Percentiles rank a stretch among this genome's conserved stretches.
Conservation (phyloP, 1,140 invertebrate species). For the Tetramorium parvispinum region DNA sequence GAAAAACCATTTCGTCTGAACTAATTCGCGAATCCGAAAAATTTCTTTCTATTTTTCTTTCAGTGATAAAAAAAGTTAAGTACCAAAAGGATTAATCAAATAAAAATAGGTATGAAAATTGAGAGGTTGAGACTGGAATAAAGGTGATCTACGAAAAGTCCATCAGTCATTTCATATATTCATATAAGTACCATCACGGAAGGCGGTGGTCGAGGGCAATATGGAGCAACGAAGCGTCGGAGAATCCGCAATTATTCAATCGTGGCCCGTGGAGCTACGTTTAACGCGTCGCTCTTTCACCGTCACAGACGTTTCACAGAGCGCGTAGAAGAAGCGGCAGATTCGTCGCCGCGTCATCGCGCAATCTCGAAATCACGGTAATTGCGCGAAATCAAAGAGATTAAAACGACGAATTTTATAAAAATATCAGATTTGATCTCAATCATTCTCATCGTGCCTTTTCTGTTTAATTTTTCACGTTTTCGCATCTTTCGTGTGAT, state of each 20-base stretch:
- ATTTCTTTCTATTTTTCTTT: neutral
- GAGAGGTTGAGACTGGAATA: neutral
- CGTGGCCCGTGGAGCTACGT: constrained; percentile 57
- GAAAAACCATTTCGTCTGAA: neutral
- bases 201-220: constrained; percentile 62
- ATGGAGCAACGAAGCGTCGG: constrained; percentile 59
- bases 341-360: constrained; percentile 30
- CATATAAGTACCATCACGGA: constrained; percentile 19
- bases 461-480: neutral
- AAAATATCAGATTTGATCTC: neutral
- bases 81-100: neutral
- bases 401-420: neutral
- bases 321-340: constrained; percentile 17
- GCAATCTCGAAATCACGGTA: constrained; percentile 45
- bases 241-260: constrained; percentile 82
- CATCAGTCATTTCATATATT: neutral
- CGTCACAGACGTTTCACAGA: constrained; percentile 53
- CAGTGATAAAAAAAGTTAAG: neutral
- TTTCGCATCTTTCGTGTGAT: neutral
- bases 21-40: neutral
- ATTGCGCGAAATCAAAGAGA: neutral
- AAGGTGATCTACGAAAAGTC: constrained; percentile 9
- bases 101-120: neutral
- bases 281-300: constrained; percentile 58
- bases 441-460: neutral